Percentiles rank a stretch among this genome's conserved stretches.
These are phyloP conservation scores for Lerista edwardsae DNA, from an alignment of 2,797 vertebrate genomes.

Conservation along the genomic window DNA sequence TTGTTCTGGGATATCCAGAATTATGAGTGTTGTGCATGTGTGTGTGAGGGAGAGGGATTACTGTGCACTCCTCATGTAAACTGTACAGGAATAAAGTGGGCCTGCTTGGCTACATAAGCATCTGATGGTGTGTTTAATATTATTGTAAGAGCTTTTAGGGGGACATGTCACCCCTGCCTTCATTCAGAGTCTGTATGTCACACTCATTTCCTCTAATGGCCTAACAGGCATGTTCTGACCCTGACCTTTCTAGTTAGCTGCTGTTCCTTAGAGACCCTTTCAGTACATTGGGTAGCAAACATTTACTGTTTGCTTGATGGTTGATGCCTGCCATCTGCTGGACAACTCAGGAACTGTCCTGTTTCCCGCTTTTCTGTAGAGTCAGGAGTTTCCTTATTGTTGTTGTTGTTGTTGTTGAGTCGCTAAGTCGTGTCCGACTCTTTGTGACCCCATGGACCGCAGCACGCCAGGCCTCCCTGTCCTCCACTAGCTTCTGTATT, in stretches of 20 bases:
- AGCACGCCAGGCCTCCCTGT: too few relatives aligned
- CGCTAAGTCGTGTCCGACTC: too few relatives aligned
- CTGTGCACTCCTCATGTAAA: neutral
- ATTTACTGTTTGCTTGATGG: neutral
- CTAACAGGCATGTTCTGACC: accelerated
- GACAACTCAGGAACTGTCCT: conserved; percentile 43
- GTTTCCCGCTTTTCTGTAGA: neutral
- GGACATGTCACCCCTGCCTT: conserved; percentile 1
- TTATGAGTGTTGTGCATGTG: too few relatives aligned
- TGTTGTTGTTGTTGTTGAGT: too few relatives aligned
- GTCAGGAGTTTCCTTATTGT: neutral
- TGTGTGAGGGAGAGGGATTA: too few relatives aligned
- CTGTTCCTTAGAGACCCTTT: neutral
- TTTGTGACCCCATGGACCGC: too few relatives aligned
- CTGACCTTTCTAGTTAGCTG: neutral
- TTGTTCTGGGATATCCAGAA: neutral
- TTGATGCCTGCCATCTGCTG: conserved; percentile 48
- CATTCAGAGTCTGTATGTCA: neutral
- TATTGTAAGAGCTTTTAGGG: neutral
- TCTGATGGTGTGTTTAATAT: neutral
- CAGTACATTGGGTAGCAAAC: neutral
- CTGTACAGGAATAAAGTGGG: neutral
- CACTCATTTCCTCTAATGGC: conserved; percentile 10
- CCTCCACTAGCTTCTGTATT: too few relatives aligned
- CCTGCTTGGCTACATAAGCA: neutral